Percentiles rank a stretch among this genome's conserved stretches.
Conservation (phyloP, 2,888 invertebrate genomes). For the Galeopsomyia nigrocyanea region DNA sequence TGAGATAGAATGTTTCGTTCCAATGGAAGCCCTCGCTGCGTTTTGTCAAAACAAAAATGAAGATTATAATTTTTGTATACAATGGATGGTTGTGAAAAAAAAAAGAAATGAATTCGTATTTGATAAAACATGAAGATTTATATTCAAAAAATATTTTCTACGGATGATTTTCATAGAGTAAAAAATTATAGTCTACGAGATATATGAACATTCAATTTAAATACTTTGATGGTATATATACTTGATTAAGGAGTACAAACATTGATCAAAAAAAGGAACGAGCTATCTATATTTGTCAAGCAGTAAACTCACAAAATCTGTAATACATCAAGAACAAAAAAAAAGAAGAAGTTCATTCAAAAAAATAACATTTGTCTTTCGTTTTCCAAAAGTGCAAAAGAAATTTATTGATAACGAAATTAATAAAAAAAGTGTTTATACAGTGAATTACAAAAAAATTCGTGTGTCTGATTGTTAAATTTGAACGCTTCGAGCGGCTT, state of each 20-base stretch:
- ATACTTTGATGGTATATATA: no score
- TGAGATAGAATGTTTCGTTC: constrained; percentile 47
- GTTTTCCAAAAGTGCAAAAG: background rate
- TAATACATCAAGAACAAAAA: background rate
- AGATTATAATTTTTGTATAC: constrained; percentile 2
- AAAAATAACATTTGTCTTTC: background rate
- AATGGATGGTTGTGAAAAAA: background rate
- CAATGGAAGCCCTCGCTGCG: constrained; percentile 46
- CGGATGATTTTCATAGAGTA: no score
- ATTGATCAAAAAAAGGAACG: background rate
- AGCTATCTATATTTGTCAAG: constrained; percentile 10
- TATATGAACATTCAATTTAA: no score
- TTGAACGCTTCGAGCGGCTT: constrained; percentile 61
- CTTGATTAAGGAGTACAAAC: background rate
- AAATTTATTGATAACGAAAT: constrained; percentile 27
- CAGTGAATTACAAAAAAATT: constrained; percentile 41
- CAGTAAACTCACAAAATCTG: constrained; percentile 5
- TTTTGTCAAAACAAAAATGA: constrained; percentile 1
- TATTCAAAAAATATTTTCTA: background rate
- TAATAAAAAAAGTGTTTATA: constrained; percentile 27
- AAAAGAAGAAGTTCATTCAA: no score
- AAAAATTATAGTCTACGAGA: no score
- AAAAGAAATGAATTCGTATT: constrained; percentile 5
- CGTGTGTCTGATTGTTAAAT: constrained; percentile 43
- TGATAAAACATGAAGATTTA: constrained; percentile 6